These are phyloP conservation scores for Branchipolynoe longqiensis DNA, from an alignment of 2,888 invertebrate genomes.

Conservation along the genomic window DNA sequence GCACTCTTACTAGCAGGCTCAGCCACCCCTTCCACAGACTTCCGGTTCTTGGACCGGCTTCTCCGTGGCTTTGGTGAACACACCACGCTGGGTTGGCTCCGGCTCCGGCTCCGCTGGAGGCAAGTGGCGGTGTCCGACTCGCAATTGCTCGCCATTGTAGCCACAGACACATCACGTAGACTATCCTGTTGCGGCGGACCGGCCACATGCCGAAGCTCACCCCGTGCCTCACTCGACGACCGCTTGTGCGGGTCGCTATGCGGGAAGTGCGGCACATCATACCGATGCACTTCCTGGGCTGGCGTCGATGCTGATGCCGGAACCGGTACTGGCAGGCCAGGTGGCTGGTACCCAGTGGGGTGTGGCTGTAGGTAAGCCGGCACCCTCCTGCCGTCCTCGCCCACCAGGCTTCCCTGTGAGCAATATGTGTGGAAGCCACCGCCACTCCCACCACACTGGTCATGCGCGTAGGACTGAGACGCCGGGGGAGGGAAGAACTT, in stretches of 20 bases:
- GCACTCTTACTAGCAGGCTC: too few species aligned
- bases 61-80: not conserved
- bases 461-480: too few species aligned
- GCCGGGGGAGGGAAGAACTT: too few species aligned
- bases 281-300: not conserved
- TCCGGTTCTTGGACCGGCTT: not conserved
- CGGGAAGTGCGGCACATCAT: not conserved
- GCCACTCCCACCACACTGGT: too few species aligned
- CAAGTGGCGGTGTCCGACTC: slow-evolving; percentile 14
- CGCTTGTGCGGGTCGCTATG: not conserved
- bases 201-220: not conserved
- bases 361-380: slow-evolving; percentile 39
- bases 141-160: not conserved
- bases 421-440: not conserved
- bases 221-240: not conserved
- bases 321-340: too few species aligned
- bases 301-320: not conserved
- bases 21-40: not conserved
- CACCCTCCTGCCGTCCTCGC: slow-evolving; percentile 12
- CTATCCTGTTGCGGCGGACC: not conserved
- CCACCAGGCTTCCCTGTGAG: not conserved
- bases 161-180: not conserved
- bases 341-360: slow-evolving; percentile 11
- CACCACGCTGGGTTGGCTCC: slow-evolving; percentile 28
- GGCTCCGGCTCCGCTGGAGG: slow-evolving; percentile 39